Conservation (phyloP, 2,888 invertebrate species). For the Tiliacea citrago region DNA sequence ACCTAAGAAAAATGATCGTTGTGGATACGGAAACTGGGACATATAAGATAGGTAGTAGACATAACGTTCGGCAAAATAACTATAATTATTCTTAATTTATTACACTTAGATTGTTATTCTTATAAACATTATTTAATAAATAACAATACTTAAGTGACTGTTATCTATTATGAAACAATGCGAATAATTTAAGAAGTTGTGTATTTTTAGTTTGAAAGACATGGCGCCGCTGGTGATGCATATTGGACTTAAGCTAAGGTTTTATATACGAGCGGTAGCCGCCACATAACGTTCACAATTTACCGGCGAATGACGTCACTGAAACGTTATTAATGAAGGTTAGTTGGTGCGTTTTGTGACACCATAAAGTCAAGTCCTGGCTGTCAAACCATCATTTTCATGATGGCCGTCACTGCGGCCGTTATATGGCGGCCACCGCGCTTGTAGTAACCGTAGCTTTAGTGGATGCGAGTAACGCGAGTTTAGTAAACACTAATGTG, state of each 20-base stretch:
- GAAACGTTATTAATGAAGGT: not conserved
- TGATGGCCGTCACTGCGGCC: not conserved
- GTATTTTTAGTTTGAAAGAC: constrained; percentile 22
- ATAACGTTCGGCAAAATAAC: constrained; percentile 8
- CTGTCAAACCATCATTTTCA: not conserved
- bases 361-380: not conserved
- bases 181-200: constrained; percentile 7
- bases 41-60: constrained; percentile 9
- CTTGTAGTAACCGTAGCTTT: not conserved
- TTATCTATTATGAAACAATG: constrained; percentile 24
- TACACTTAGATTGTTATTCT: constrained; percentile 15
- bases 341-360: not conserved
- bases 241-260: constrained; percentile 53
- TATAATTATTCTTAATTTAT: constrained; percentile 12
- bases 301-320: not conserved
- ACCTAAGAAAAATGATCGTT: not conserved
- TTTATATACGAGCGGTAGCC: not conserved
- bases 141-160: constrained; percentile 15
- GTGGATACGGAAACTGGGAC: constrained; percentile 8
- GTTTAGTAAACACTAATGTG: constrained; percentile 87
- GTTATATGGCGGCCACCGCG: not conserved
- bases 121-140: constrained; percentile 17
- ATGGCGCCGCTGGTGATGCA: constrained; percentile 62
- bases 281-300: not conserved
- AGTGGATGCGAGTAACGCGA: constrained; percentile 76